Conservation (phyloP, 2,797 vertebrate genomes). For the Coreius guichenoti region DNA sequence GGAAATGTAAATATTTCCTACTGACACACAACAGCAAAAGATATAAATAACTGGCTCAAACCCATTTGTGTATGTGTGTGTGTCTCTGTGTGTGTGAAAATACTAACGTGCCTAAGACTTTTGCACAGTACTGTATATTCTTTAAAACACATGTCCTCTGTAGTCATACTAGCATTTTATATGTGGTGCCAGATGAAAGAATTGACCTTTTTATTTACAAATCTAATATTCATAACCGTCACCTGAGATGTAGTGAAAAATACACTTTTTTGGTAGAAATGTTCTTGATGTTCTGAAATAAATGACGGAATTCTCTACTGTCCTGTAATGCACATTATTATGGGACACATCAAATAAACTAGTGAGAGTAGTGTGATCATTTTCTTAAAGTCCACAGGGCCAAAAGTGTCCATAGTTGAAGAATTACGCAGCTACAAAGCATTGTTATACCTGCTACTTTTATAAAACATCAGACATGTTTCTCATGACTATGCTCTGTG, state of each 20-base stretch:
- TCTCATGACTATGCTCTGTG: neutral
- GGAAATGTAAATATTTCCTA: too few species aligned
- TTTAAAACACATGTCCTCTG: too few species aligned
- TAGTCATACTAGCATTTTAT: too few species aligned
- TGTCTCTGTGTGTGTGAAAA: too few species aligned
- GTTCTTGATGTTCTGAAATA: neutral
- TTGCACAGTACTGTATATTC: too few species aligned
- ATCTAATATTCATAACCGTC: neutral
- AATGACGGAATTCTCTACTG: neutral
- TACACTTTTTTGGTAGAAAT: neutral
- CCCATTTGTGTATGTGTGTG: too few species aligned
- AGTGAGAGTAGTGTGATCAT: neutral
- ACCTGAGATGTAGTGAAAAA: neutral
- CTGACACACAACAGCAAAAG: too few species aligned
- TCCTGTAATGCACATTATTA: neutral
- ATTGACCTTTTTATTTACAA: too few species aligned
- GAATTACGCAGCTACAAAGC: neutral
- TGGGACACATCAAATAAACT: neutral
- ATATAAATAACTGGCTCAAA: too few species aligned
- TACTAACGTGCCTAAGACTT: too few species aligned
- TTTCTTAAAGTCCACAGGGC: neutral
- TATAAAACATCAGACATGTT: neutral
- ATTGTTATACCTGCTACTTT: neutral
- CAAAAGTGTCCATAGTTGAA: neutral
- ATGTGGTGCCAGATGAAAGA: too few species aligned